Evolutionary conservation across 2,113 vertebrate species (phyloP).

Genomic region (Apeltes quadracus): DNA sequence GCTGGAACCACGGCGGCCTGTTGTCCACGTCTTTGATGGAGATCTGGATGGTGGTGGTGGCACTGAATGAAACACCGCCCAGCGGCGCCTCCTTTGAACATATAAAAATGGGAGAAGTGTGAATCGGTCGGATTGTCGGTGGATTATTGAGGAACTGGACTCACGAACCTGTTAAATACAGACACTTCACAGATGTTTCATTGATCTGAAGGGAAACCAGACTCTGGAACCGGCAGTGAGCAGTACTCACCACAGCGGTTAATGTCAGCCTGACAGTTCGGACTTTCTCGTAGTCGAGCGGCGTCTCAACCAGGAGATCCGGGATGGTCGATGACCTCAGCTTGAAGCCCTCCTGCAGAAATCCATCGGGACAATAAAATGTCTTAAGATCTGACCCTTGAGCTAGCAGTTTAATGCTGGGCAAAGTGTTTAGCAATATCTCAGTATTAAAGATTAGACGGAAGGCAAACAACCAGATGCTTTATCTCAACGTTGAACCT

Average conservation of each 20-base stretch:
- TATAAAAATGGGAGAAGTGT: background rate
- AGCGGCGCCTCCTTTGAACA: constrained; percentile 72
- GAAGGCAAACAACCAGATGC: background rate
- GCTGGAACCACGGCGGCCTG: constrained; percentile 85
- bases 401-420: background rate
- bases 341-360: constrained; percentile 76
- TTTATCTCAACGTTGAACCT: background rate
- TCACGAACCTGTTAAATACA: no score
- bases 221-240: background rate
- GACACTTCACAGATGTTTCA: background rate
- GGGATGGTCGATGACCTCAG: constrained; percentile 65
- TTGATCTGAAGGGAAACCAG: background rate
- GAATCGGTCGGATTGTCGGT: background rate
- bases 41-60: constrained; percentile 74
- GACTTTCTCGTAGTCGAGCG: constrained; percentile 80
- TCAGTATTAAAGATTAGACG: background rate
- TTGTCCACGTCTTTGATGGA: constrained; percentile 79
- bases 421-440: background rate
- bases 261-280: constrained; percentile 64
- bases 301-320: constrained; percentile 66
- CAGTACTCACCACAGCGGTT: constrained; percentile 79
- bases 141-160: background rate
- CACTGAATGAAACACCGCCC: background rate
- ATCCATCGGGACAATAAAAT: background rate
- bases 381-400: background rate